phyloP scores from a whole-genome alignment of 2,888 invertebrate species.

The Pseudococcus longispinus region DNA sequence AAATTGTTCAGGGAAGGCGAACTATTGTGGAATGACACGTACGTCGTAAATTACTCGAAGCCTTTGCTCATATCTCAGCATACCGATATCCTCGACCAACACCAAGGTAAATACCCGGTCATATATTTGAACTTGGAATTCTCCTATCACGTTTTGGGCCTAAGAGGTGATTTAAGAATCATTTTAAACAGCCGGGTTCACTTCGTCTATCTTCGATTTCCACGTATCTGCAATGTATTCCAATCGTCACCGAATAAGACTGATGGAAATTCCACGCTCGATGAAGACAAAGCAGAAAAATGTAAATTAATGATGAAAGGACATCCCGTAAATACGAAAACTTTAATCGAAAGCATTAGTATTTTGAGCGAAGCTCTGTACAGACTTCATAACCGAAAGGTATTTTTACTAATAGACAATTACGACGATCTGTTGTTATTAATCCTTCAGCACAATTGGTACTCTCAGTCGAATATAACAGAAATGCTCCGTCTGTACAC shows the following conservation, averaged over 20 bases:
- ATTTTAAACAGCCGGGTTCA: background rate
- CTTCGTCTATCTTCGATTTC: background rate
- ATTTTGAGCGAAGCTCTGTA: background rate
- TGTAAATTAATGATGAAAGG: background rate
- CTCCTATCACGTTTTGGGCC: background rate
- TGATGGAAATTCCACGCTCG: background rate
- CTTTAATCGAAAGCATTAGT: background rate
- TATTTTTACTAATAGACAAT: slow-evolving; percentile 6
- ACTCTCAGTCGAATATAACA: background rate
- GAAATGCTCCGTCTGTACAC: background rate
- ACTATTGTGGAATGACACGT: background rate
- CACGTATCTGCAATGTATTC: background rate
- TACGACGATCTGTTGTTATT: background rate
- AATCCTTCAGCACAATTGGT: background rate
- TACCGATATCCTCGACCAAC: background rate
- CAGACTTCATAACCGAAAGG: background rate
- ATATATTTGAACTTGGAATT: background rate
- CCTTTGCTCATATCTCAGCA: slow-evolving; percentile 1
- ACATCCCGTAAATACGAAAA: background rate
- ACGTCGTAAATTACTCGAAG: background rate
- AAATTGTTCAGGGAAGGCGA: background rate
- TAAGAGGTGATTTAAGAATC: background rate
- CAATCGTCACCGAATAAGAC: background rate
- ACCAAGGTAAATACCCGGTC: background rate
- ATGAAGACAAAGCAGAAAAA: background rate